Conservation (phyloP, 2,888 invertebrate species). For the Napeogenes sylphis region DNA sequence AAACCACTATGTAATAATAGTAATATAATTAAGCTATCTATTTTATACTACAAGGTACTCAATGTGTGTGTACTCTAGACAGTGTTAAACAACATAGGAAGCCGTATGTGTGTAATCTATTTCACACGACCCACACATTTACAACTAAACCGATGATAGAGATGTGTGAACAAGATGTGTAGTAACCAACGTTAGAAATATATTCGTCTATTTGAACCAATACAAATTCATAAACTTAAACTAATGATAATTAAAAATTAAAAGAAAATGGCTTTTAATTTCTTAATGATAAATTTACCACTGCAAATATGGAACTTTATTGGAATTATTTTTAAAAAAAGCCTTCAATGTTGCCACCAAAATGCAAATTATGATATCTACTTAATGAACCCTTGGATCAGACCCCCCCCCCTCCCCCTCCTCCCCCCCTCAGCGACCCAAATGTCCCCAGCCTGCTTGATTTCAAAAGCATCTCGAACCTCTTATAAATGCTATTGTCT, state of each 20-base stretch:
- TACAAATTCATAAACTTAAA: no score
- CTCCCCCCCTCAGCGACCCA: slow-evolving; percentile 22
- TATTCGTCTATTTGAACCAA: neutral
- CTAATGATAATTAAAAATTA: no score
- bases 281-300: neutral
- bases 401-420: slow-evolving; percentile 7
- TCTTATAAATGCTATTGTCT: slow-evolving; percentile 22
- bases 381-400: slow-evolving; percentile 10
- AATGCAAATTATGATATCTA: slow-evolving; percentile 15
- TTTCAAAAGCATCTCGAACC: slow-evolving; percentile 26
- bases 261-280: neutral
- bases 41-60: no score
- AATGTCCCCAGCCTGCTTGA: slow-evolving; percentile 26
- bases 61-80: no score
- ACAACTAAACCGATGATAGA: neutral
- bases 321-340: slow-evolving; percentile 8
- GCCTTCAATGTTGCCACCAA: slow-evolving; percentile 12
- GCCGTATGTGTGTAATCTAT: slow-evolving; percentile 17
- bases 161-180: neutral
- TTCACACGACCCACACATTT: slow-evolving; percentile 8
- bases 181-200: neutral
- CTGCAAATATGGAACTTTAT: neutral
- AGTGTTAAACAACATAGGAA: slow-evolving; percentile 8
- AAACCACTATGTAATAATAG: no score
- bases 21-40: no score